Evolutionary conservation across 2,888 invertebrate genomes (phyloP).

Genomic region (Scaptomyza reducta): DNA sequence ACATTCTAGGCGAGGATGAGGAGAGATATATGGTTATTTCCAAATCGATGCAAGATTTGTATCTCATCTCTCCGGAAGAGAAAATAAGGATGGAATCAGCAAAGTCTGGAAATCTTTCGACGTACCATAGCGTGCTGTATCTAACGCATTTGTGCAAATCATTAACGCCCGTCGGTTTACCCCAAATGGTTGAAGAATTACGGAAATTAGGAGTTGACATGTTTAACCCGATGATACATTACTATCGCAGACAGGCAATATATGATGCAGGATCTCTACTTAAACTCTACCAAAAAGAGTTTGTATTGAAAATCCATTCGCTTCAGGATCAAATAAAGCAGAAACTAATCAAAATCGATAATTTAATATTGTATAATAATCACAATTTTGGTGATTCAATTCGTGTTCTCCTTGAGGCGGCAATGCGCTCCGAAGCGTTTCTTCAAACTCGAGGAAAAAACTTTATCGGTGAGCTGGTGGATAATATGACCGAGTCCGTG

Average conservation of each 20-base stretch:
- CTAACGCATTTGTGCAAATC: conserved; percentile 4
- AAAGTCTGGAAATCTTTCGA: conserved; percentile 13
- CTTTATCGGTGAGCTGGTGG: conserved; percentile 18
- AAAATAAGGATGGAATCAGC: rapidly evolving
- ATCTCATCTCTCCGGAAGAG: too few species aligned
- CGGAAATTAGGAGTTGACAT: too few species aligned
- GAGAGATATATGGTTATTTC: too few species aligned
- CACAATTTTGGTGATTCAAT: conserved; percentile 27
- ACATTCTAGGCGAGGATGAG: neutral
- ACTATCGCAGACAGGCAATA: neutral
- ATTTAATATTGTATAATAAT: conserved; percentile 32
- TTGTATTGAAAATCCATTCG: neutral
- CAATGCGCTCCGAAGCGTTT: conserved; percentile 24
- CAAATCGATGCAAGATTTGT: too few species aligned
- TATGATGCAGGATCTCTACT: neutral
- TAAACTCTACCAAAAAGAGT: neutral
- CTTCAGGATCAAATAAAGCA: neutral
- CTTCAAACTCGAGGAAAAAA: conserved; percentile 23
- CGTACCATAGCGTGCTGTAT: conserved; percentile 20
- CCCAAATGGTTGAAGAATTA: neutral
- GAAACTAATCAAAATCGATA: conserved; percentile 24
- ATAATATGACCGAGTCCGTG: conserved; percentile 26
- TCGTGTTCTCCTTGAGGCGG: neutral
- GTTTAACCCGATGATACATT: too few species aligned
- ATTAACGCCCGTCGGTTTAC: neutral